Evolutionary conservation across 2,888 invertebrate species (phyloP).

Genomic region (Rhopalosiphum nymphaeae): DNA sequence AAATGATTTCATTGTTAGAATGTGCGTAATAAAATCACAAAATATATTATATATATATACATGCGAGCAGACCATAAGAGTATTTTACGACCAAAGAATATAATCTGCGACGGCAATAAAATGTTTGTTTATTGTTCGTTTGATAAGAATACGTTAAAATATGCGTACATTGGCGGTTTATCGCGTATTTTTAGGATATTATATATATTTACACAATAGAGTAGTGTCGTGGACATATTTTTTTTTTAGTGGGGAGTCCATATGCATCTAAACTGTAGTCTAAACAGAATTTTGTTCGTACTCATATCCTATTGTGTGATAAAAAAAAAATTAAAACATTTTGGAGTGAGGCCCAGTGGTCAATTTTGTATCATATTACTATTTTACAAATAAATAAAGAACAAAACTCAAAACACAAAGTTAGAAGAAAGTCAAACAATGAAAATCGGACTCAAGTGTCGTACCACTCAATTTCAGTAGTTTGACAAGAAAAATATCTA

Average conservation of each 20-base stretch:
- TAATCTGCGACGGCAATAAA: slow-evolving; percentile 34
- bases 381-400: background rate
- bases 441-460: background rate
- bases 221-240: background rate
- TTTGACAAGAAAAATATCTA: background rate
- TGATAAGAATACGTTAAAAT: slow-evolving; percentile 46
- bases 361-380: background rate
- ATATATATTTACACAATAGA: background rate
- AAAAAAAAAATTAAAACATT: background rate
- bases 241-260: background rate
- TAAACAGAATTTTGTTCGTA: background rate
- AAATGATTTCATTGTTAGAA: background rate
- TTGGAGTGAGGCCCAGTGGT: background rate
- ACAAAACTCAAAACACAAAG: background rate
- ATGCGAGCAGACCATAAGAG: background rate
- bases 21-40: slow-evolving; percentile 31
- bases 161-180: slow-evolving; percentile 14
- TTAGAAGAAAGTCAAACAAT: background rate
- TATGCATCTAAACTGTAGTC: background rate
- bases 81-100: slow-evolving; percentile 20
- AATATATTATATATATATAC: background rate
- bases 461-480: background rate
- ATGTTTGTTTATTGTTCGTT: slow-evolving; percentile 48
- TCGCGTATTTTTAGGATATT: slow-evolving; percentile 25
- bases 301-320: background rate